Conservation (phyloP, 2,888 invertebrate genomes). For the Atrina japonica region DNA sequence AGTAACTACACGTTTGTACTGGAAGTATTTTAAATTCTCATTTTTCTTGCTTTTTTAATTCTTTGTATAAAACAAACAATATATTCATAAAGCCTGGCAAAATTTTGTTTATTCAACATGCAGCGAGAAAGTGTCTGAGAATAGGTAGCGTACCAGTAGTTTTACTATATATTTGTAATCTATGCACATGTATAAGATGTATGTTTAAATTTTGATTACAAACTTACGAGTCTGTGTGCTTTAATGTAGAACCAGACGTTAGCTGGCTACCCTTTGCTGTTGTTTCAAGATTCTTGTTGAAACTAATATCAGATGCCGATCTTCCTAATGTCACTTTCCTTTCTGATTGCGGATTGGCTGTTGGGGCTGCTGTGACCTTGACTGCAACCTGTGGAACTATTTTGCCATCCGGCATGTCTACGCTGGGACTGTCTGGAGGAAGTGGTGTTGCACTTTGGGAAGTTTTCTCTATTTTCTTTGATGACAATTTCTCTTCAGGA, state of each 20-base stretch:
- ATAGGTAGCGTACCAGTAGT: no score
- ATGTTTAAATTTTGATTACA: no score
- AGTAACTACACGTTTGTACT: no score
- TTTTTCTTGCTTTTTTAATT: no score
- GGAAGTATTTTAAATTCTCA: no score
- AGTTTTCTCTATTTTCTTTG: slow-evolving; percentile 3
- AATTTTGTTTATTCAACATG: no score
- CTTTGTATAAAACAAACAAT: no score
- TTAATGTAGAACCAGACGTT: background rate
- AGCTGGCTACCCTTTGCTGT: slow-evolving; percentile 6
- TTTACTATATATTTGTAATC: no score
- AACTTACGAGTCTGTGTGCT: slow-evolving; percentile 21
- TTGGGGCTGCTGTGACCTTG: slow-evolving; percentile 7
- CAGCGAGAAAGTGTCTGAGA: no score
- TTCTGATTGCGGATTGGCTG: background rate
- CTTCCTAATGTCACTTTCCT: slow-evolving; percentile 22
- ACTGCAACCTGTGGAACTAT: slow-evolving; percentile 6
- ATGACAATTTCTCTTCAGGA: background rate
- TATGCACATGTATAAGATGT: no score
- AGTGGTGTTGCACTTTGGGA: background rate
- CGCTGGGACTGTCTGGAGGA: slow-evolving; percentile 9
- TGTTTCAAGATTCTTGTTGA: slow-evolving; percentile 38
- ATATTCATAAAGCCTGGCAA: no score
- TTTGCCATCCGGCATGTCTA: background rate
- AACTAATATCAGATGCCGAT: slow-evolving; percentile 50